A percentile compares a stretch with the other conserved stretches of the same genome.
phyloP scores from a whole-genome alignment of 2,888 invertebrate genomes.

The Diarsia rubi region DNA sequence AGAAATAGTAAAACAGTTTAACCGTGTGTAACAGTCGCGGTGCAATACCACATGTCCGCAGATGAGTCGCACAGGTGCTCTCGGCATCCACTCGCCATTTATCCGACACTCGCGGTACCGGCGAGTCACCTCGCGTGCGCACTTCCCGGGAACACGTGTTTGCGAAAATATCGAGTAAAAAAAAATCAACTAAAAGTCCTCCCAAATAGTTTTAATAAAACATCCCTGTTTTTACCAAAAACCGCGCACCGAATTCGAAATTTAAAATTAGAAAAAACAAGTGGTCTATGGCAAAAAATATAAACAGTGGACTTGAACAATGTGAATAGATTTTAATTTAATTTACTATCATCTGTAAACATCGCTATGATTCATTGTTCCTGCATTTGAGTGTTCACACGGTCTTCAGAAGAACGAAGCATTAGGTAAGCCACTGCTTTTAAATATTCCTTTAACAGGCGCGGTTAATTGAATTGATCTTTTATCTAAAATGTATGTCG shows the following conservation, averaged over 20 bases:
- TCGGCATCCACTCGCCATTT: conserved; percentile 82
- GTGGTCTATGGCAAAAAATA: conserved; percentile 61
- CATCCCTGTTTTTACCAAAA: conserved; percentile 30
- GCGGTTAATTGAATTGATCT: conserved; percentile 47
- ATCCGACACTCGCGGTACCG: conserved; percentile 84
- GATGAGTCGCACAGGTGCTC: conserved; percentile 80
- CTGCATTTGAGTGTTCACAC: conserved; percentile 77
- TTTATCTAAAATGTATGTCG: conserved; percentile 32
- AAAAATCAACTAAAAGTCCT: conserved; percentile 49
- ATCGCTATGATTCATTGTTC: conserved; percentile 76
- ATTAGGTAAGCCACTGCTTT: conserved; percentile 76
- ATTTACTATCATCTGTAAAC: conserved; percentile 66
- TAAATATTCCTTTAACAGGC: conserved; percentile 37
- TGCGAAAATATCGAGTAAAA: conserved; percentile 65
- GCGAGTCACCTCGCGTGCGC: conserved; percentile 80
- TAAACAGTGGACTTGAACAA: conserved; percentile 66
- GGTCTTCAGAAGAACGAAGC: conserved; percentile 69
- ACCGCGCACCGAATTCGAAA: conserved; percentile 58
- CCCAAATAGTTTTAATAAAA: conserved; percentile 38
- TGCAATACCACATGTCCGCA: conserved; percentile 77
- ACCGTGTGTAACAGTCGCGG: conserved; percentile 66
- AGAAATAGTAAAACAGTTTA: conserved; percentile 62
- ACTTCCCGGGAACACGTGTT: conserved; percentile 69
- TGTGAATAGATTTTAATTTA: conserved; percentile 70
- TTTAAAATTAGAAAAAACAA: conserved; percentile 47